Evolutionary conservation across 30 jellyfish, hydroid and myxozoan species (phyloP), one percentile per base, ranked within the genome.

Genomic region (Haliclystus octoradiatus): DNA sequence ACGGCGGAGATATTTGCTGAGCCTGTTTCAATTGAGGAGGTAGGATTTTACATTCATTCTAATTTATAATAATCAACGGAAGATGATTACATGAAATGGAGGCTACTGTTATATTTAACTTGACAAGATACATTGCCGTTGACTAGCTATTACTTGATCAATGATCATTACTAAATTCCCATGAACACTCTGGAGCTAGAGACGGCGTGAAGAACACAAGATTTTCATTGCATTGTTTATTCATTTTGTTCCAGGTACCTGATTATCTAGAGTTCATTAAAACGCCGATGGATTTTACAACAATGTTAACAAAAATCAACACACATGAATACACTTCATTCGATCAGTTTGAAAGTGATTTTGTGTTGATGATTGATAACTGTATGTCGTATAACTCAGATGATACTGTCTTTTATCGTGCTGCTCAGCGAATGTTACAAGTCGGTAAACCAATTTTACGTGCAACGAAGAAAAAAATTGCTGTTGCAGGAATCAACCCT

Each of bases 211-310:
- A n/a, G n/a, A n/a, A n/a, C n/a, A n/a, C n/a, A n/a, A n/a, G n/a
- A n/a, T 40, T 40, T 9, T 19, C 31, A 67, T 14, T 67, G 12
- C 29, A 29, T 27, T 14, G 26, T 60, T 34, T 28, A 29, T 33
- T 31, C 65, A 7, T 52, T 46, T 19, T 27, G 34, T 49, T 33
- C 9, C 72, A 89, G 98, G 98, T 85, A n/a, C 98, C 98, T 19
- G 98, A 89, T 52, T 89, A 89, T 71, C 68, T 34, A 19, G 98
- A 89, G 22, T 81, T 79, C 65, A 89, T 89, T 28, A 75, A 73
- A 35, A 69, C 19, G n/a, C 98, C 98, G 9, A 89, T 89, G 98
- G 98, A 89, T 65, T 89, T 89, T 72, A 81, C 94, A 28, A 77
- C 98, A 49, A 89, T 89, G 94, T 76, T 79, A 5, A 77, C 52